Evolutionary conservation across 2,113 vertebrate species (phyloP).

Genomic region (Kryptolebias marmoratus): DNA sequence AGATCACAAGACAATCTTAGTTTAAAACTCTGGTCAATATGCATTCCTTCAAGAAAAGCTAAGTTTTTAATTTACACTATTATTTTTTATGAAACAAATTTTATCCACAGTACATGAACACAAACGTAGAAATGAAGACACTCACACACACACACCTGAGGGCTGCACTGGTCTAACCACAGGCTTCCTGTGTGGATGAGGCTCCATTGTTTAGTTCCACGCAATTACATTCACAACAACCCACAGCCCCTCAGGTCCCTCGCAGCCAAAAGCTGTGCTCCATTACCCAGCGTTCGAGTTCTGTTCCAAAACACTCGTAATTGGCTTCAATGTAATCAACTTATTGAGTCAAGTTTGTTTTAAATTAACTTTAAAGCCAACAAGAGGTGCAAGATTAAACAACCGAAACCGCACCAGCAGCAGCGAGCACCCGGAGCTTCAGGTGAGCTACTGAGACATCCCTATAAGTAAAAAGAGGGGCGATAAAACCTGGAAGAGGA

Average conservation of each 20-base stretch:
- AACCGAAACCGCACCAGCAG: slow-evolving; percentile 1
- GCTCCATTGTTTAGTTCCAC: slow-evolving; percentile 73
- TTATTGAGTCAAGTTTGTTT: slow-evolving; percentile 50
- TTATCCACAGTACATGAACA: slow-evolving; percentile 9
- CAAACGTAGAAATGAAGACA: slow-evolving; percentile 15
- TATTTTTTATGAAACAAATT: slow-evolving; percentile 22
- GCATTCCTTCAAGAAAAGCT: too few species aligned
- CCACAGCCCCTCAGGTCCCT: slow-evolving; percentile 55
- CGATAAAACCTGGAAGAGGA: slow-evolving; percentile 4
- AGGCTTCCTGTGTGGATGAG: slow-evolving; percentile 50
- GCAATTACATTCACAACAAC: slow-evolving; percentile 76
- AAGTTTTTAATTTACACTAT: background rate
- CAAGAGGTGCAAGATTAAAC: slow-evolving; percentile 30
- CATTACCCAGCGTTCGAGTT: slow-evolving; percentile 47
- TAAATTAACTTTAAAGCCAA: slow-evolving; percentile 46
- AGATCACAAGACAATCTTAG: too few species aligned
- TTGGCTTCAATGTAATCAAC: slow-evolving; percentile 67
- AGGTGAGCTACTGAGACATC: slow-evolving; percentile 10
- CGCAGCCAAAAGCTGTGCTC: slow-evolving; percentile 58
- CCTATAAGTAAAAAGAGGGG: slow-evolving; percentile 14
- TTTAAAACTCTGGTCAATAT: too few species aligned
- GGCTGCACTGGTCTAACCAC: slow-evolving; percentile 30
- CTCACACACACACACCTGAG: slow-evolving; percentile 18
- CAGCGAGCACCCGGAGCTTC: slow-evolving; percentile 6
- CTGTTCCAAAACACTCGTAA: slow-evolving; percentile 61